Evolutionary conservation across 2,113 vertebrate species (phyloP), one percentile per base, ranked within the genome.

Genomic region (Channa maculata): DNA sequence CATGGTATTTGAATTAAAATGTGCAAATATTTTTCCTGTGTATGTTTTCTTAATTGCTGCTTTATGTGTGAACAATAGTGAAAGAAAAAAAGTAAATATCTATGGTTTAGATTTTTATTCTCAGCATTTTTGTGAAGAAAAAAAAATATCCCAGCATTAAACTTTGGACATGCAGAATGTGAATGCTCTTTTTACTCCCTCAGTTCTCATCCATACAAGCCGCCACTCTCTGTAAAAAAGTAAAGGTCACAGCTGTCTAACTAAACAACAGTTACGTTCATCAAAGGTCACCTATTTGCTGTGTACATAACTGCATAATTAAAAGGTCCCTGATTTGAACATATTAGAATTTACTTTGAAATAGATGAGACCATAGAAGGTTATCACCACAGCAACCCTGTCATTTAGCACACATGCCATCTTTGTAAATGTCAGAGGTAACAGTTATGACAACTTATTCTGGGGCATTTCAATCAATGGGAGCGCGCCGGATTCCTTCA

Each of bases 181-280:
- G 15, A 50, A 51, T 4, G 49, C 44, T 8, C 8, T 45, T 14
- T 41, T 3, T 11, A 53, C n/a, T 61, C n/a, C 33, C n/a, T 38
- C 51, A 37, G 51, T 41, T 61, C 53, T 36, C 33, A 38, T 12
- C 57, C 46, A 41, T 53, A 39, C 41, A 33, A 41, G 2, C 49
- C 2, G 39, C 34, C 65, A 54, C 36, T n/a, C 65, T 58, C 36
- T n/a, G 9, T 24, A 24, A 64, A 75, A 8, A 64, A 71, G 64
- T 71, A 91, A 92, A 92, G 80, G 89, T 86, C 89, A 80, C 36
- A 61, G 63, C 55, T 64, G 77, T 86, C 79, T 65, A 46, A 62
- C 77, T 75, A 77, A 84, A 88, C 71, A 83, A 75, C 80, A 64
- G 67, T 67, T 69, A 57, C 54, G 34, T 64, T 81, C 57, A 55